These are phyloP conservation scores for Podilymbus podiceps DNA, from an alignment of 2,113 vertebrate species.

Conservation along the genomic window DNA sequence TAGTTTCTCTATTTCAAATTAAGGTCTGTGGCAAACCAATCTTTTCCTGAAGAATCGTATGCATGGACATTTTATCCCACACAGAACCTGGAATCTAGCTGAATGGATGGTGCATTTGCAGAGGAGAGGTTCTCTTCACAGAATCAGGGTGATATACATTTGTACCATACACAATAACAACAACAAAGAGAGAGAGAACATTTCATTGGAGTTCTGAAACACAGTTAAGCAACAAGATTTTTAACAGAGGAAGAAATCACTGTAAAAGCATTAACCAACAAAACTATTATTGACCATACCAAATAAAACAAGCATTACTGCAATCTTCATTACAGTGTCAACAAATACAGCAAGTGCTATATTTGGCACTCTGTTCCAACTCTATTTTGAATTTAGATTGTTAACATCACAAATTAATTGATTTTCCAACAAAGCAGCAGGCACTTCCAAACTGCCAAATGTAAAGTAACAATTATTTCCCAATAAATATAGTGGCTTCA, in stretches of 20 bases:
- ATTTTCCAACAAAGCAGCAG: not conserved
- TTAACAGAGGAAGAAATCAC: not conserved
- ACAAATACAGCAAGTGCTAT: not conserved
- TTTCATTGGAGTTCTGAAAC: not conserved
- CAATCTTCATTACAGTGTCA: not conserved
- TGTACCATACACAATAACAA: not conserved
- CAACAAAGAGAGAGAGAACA: not conserved
- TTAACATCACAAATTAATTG: not conserved
- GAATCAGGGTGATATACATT: not conserved
- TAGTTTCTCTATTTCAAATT: not conserved
- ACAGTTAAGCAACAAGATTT: not conserved
- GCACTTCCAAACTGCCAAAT: not conserved
- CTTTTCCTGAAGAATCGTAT: not conserved
- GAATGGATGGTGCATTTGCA: not conserved
- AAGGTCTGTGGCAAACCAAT: not conserved
- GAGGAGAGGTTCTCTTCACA: not conserved
- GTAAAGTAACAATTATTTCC: not conserved
- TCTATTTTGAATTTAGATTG: not conserved
- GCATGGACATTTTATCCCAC: not conserved
- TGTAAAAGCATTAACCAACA: not conserved
- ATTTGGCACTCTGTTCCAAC: not conserved
- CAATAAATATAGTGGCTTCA: not conserved
- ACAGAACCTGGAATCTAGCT: not conserved
- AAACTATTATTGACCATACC: not conserved
- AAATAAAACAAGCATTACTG: not conserved